Percentiles rank a stretch among this genome's conserved stretches.
Conservation (phyloP, 2,113 vertebrate species). For the Struthidea cinerea region DNA sequence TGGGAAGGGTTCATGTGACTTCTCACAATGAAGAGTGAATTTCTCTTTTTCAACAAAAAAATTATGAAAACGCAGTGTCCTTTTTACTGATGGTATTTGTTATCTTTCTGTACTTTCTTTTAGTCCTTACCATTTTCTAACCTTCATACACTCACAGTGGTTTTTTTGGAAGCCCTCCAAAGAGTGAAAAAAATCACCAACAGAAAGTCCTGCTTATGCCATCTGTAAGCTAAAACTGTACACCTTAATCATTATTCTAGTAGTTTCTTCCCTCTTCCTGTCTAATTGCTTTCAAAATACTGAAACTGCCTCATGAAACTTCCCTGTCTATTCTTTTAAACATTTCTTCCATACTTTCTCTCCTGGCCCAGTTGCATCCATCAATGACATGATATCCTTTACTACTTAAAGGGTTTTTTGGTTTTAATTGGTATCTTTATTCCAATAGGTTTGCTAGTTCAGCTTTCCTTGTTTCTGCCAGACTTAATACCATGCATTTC, state of each 20-base stretch:
- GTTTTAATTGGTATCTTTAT: background rate
- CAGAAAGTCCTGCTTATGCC: background rate
- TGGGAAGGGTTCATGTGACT: fast-evolving
- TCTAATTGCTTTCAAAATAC: background rate
- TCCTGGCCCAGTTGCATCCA: background rate
- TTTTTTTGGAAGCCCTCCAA: background rate
- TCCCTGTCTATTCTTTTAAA: background rate
- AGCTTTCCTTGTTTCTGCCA: background rate
- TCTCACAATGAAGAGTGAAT: background rate
- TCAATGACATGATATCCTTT: background rate
- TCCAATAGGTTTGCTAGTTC: background rate
- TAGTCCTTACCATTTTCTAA: background rate
- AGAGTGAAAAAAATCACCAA: background rate
- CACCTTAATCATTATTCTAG: background rate
- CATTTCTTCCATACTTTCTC: background rate
- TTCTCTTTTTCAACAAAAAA: background rate
- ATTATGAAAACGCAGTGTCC: background rate
- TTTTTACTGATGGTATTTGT: background rate
- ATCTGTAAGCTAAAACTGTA: background rate
- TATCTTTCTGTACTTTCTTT: background rate
- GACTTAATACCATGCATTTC: background rate
- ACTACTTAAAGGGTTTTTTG: background rate
- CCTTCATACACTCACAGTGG: background rate
- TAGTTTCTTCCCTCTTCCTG: background rate
- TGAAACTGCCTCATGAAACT: background rate